Conservation (phyloP, 2,888 invertebrate species). For the Drosophila recens region DNA sequence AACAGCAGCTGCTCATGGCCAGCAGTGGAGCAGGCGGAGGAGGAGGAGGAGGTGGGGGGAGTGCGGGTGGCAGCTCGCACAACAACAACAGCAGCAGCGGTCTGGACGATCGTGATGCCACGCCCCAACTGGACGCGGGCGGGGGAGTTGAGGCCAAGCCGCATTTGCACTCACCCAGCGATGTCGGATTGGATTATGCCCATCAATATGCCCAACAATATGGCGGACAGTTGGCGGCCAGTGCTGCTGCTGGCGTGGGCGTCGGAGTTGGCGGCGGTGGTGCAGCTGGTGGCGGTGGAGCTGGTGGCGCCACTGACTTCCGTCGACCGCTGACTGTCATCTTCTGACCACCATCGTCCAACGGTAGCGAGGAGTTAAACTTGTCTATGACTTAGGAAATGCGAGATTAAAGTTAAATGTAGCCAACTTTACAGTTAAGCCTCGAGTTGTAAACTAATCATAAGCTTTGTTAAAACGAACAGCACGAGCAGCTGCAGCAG, state of each 20-base stretch:
- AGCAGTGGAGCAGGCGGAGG: slow-evolving; percentile 48
- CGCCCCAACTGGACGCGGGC: slow-evolving; percentile 83
- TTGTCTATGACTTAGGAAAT: slow-evolving; percentile 82
- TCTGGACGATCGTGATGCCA: slow-evolving; percentile 84
- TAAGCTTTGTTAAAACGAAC: slow-evolving; percentile 69
- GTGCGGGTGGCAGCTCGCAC: slow-evolving; percentile 72
- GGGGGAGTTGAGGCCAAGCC: slow-evolving; percentile 78
- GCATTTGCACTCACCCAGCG: slow-evolving; percentile 84
- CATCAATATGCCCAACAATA: slow-evolving; percentile 83
- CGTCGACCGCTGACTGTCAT: slow-evolving; percentile 85
- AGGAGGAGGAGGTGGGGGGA: slow-evolving; percentile 50
- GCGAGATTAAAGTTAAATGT: slow-evolving; percentile 78
- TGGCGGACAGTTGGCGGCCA: slow-evolving; percentile 74
- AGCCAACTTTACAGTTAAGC: slow-evolving; percentile 78
- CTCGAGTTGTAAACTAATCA: slow-evolving; percentile 72
- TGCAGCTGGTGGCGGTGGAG: slow-evolving; percentile 51
- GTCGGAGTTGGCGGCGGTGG: slow-evolving; percentile 50
- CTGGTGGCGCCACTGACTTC: slow-evolving; percentile 81
- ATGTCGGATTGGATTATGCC: slow-evolving; percentile 84
- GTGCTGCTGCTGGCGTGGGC: slow-evolving; percentile 54
- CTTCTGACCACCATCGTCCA: slow-evolving; percentile 85
- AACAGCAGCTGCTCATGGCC: slow-evolving; percentile 56
- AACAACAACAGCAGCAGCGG: slow-evolving; percentile 78
- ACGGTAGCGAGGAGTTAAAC: slow-evolving; percentile 82
- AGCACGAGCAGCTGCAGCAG: slow-evolving; percentile 17